These are phyloP conservation scores for Leptodirus hochenwartii DNA, from an alignment of 2,888 invertebrate genomes.

Conservation along the genomic window DNA sequence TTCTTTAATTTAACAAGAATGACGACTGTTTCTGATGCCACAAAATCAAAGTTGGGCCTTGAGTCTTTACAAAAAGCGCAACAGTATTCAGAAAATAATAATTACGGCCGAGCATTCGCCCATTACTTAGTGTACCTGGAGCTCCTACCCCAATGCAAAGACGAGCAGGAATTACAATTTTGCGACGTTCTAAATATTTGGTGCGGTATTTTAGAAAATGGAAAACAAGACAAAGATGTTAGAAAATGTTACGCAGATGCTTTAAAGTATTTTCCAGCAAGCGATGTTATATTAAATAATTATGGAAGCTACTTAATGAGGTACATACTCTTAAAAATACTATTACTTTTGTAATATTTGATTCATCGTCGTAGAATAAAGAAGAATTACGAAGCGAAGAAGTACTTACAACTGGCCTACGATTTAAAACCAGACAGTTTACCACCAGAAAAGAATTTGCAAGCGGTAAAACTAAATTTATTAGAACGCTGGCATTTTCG, in stretches of 20 bases:
- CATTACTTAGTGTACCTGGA: conserved; percentile 20
- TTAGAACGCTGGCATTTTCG: conserved; percentile 68
- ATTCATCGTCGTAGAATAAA: conserved; percentile 16
- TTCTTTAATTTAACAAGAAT: too few species aligned
- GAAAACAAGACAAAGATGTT: conserved; percentile 21
- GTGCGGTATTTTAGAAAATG: conserved; percentile 19
- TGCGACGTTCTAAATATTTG: conserved; percentile 17
- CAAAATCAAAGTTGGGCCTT: too few species aligned
- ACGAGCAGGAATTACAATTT: conserved; percentile 17
- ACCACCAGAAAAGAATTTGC: conserved; percentile 38
- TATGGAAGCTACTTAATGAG: conserved; percentile 32
- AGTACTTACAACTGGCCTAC: conserved; percentile 18
- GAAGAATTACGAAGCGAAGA: conserved; percentile 18
- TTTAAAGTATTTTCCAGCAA: conserved; percentile 29
- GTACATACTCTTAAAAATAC: conserved; percentile 20
- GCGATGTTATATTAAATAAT: conserved; percentile 29
- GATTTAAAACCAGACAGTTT: conserved; percentile 15
- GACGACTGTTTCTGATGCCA: too few species aligned
- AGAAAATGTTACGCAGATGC: conserved; percentile 26
- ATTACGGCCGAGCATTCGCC: conserved; percentile 19
- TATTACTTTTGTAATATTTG: conserved; percentile 1
- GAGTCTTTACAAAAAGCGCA: conserved; percentile 18
- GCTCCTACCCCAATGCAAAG: conserved; percentile 14
- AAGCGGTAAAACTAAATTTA: conserved; percentile 45
- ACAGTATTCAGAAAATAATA: conserved; percentile 14